Percentiles rank a stretch among this genome's conserved stretches.
phyloP scores from a whole-genome alignment of 2,113 vertebrate genomes.

The Xyliphius kryptos region DNA sequence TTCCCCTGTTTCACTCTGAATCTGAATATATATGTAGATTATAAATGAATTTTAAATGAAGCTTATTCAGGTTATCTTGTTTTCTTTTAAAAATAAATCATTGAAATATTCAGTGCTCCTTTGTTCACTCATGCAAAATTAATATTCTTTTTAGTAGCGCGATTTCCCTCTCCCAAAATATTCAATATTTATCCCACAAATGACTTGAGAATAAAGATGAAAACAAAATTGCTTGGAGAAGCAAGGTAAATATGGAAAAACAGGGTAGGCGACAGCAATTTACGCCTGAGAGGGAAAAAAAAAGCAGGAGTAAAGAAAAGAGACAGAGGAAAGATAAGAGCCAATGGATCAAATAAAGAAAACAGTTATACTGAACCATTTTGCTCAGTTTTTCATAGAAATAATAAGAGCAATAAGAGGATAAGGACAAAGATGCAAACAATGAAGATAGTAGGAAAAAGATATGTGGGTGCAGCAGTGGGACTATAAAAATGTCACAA shows the following conservation, averaged over 20 bases:
- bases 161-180: constrained; percentile 7
- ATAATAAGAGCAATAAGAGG: constrained; percentile 37
- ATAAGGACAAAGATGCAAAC: constrained; percentile 37
- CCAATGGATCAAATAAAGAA: constrained; percentile 53
- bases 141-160: constrained; percentile 2
- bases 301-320: constrained; percentile 24
- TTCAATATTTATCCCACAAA: constrained; percentile 26
- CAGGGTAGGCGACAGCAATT: constrained; percentile 34
- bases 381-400: constrained; percentile 62
- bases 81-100: background rate
- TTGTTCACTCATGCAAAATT: constrained; percentile 17
- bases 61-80: background rate
- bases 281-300: constrained; percentile 7
- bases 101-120: background rate
- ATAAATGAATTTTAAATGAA: background rate
- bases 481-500: too few relatives aligned
- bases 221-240: constrained; percentile 17
- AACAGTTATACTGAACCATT: constrained; percentile 53
- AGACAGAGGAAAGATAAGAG: constrained; percentile 43
- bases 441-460: too few relatives aligned
- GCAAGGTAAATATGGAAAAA: constrained; percentile 25
- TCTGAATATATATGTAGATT: background rate
- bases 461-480: too few relatives aligned
- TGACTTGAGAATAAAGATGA: constrained; percentile 28
- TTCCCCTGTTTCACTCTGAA: too few relatives aligned